Base-by-base conservation (phyloP, 2,113 vertebrate species). In the Nerophis ophidion region DNA sequence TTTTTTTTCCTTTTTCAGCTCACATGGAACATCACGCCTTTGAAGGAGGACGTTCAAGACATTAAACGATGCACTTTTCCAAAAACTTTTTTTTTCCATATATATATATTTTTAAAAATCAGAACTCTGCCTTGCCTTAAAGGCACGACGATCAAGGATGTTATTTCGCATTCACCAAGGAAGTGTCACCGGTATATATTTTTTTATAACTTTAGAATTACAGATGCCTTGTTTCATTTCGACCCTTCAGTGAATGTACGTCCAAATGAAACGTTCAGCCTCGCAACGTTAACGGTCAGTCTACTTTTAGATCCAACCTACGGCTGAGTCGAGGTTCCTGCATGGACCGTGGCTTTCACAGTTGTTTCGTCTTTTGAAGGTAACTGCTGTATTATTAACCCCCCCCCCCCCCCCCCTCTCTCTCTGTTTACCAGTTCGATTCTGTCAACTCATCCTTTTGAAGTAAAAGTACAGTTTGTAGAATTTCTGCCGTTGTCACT, bases 21-120 rank as follows among this genome's bases (percentile, higher is more conserved):
- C 95, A 98, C 86, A 93, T 93, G 91, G 94, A 98, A 49, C 95
- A 97, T 87, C 94, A 91, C 65, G 95, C 96, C 83, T 97, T 98
- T 89, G 96, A 98, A 93, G 94, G 95, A 81, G 92, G 90, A 77
- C 87, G 84, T 79, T 92, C 91, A 81, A 93, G 91, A 83, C 92
- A 91, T 86, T 94, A 92, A 92, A 86, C 48, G 17, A 61, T 10
- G 64, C 71, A 48, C 65, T 68, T 81, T 73, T 44, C 11, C 40
- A 44, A 4, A 26, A 26, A 26, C 26, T 26, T 44, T 44, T 44
- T 44, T 50, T 26, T 34, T 57, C 52, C 26, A 48, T 64, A 47
- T 15, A 48, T 8, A 4, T 26, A 51, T 38, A 8, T 40, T 40
- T 52, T 47, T 4, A 57, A n/a, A n/a, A n/a, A 74, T 58, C 63